Base-by-base conservation (phyloP, 2,888 invertebrate genomes). In the Adela reaumurella region DNA sequence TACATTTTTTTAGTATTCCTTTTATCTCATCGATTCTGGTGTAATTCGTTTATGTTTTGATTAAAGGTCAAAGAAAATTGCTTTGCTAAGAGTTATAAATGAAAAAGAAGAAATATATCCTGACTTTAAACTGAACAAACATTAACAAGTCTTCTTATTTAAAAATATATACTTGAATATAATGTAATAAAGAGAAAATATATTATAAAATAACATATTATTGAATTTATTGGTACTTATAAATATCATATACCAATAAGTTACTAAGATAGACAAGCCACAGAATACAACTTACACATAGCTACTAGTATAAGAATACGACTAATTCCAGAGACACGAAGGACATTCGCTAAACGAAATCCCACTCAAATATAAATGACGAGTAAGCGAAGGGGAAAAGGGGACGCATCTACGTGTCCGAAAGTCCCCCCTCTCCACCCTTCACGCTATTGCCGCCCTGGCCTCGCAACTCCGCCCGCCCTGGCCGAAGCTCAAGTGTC, bases 331-430 rank as follows among this genome's bases (percentile, higher is more conserved):
- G 35, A 35, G 35, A 8, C 11, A 53, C 51, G 53, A 51, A 53
- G 48, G 66, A 66, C 64, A 64, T 67, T 70, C 66, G 45, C 67
- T 65, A 67, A 71, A 70, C 68, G 66, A 72, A 74, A 77, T 74
- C 74, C 70, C 70, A 71, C 73, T 70, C 68, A 70, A 73, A 73
- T 70, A 69, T 70, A 74, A 74, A 73, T 72, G 73, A 73, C 70
- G 72, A 71, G 66, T 71, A 72, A 73, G 70, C 69, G 66, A 64
- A 61, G 59, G 57, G 60, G 47, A 47, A 43, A 53, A 44, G 28
- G 35, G 57, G 58, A 51, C 59, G 54, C 46, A 56, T 56, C 61
- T 69, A 74, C 73, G 74, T 76, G 76, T 70, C 70, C 72, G 71
- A 74, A 72, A 70, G 68, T 66, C 55, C 50, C 51, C 50, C 60